phyloP scores from a whole-genome alignment of 2,113 vertebrate species.

The Stictonetta naevosa region DNA sequence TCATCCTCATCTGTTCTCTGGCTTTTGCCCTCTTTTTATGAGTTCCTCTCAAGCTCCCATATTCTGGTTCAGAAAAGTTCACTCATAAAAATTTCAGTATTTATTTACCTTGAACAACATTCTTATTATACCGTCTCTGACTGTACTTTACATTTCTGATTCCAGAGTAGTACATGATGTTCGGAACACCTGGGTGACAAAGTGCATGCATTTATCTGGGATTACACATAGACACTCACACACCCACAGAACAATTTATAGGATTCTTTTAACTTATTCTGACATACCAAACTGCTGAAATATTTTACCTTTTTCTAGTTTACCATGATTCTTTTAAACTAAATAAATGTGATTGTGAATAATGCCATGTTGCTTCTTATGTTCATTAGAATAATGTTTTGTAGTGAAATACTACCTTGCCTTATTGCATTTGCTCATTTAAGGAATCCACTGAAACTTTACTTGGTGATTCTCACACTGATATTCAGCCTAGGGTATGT shows the following conservation, averaged over 20 bases:
- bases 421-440: not conserved
- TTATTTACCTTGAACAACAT: conserved; percentile 38
- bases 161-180: not conserved
- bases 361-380: not conserved
- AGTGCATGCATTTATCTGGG: not conserved
- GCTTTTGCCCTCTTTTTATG: conserved; percentile 50
- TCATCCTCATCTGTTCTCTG: not conserved
- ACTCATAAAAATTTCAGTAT: conserved; percentile 53
- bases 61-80: conserved; percentile 1
- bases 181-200: not conserved
- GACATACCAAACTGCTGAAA: not conserved
- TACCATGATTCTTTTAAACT: not conserved
- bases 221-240: not conserved
- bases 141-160: conserved; percentile 58
- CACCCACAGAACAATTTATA: not conserved
- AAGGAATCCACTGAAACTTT: not conserved
- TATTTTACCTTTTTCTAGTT: conserved; percentile 7
- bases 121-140: conserved; percentile 3
- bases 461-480: not conserved
- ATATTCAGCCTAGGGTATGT: not conserved
- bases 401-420: not conserved
- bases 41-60: conserved; percentile 6
- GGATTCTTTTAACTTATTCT: not conserved
- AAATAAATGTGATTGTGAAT: not conserved
- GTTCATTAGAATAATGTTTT: not conserved